Base-by-base conservation (phyloP, 2,888 invertebrate species). In the Sphecodes monilicornis region DNA sequence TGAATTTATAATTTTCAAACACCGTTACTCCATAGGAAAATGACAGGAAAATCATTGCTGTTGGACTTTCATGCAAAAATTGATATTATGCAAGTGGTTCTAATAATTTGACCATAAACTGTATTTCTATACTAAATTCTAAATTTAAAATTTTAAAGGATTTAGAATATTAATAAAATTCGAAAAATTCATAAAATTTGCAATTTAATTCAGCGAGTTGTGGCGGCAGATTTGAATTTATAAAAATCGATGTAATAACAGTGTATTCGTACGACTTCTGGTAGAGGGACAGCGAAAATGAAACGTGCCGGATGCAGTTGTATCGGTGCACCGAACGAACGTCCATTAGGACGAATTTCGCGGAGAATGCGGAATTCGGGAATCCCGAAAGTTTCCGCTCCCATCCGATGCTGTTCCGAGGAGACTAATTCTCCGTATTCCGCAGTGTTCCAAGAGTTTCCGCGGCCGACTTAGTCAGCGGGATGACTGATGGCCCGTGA, bases 401-500 rank as follows among this genome's bases (percentile, higher is more conserved):
- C 36, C 36, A 36, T 66, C 36, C 36, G 66, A 66, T 3, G 66
- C 36, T 22, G 36, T 54, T 74, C 18, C 50, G 54, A 46, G 22
- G 22, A 74, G 60, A 46, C 71, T 75, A 75, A 83, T 83, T 83
- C 70, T 77, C 3, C 36, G 18, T 72, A 39, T 76, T 79, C 54
- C 60, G 1, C 13, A 10, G 66, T 29, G 68, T 82, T 72, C 69
- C 41, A 73, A 82, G 70, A 82, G 70, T 82, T 82, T 83, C 46
- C 75, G 5, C 16, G 50, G 64, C 29, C 54, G 64, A 41, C 29
- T 18, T 54, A 36, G 32, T 18, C n/a, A 72, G 57, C 71, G 29
- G 72, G 60, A 86, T 80, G 76, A 85, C 76, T 60, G 82, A 82
- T 81, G 76, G 60, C 26, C 71, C 77, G 41, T 50, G 78, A 77